phyloP scores from a whole-genome alignment of 30 jellyfish, hydroid and myxozoan genomes.

The Turritopsis rubra region DNA sequence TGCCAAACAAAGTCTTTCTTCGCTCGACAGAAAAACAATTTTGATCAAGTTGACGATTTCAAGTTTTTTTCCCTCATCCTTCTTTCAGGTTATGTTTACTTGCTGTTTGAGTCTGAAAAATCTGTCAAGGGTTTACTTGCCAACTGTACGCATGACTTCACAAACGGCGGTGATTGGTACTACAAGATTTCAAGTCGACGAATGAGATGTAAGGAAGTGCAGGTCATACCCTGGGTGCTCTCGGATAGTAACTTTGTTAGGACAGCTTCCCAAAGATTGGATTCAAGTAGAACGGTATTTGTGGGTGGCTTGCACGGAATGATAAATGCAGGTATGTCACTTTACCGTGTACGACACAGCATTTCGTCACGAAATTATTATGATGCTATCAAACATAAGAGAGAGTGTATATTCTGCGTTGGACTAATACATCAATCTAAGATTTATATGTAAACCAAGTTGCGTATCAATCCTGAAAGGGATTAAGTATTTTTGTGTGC shows the following conservation, averaged over 20 bases:
- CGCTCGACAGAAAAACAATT: background rate
- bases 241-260: slow-evolving; percentile 74
- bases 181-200: slow-evolving; percentile 74
- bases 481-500: background rate
- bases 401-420: too few species aligned
- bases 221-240: slow-evolving; percentile 92
- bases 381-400: too few species aligned
- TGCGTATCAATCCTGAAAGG: background rate
- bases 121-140: slow-evolving; percentile 69
- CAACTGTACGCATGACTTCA: slow-evolving; percentile 80
- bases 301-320: slow-evolving; percentile 98
- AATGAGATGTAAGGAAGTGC: slow-evolving; percentile 86
- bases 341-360: too few species aligned
- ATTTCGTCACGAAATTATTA: too few species aligned
- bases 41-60: background rate
- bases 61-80: background rate
- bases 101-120: slow-evolving; percentile 76
- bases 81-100: slow-evolving; percentile 66
- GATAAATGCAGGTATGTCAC: slow-evolving; percentile 88
- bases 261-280: slow-evolving; percentile 61
- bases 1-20: background rate
- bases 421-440: too few species aligned
- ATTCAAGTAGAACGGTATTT: slow-evolving; percentile 76
- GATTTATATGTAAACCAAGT: too few species aligned
- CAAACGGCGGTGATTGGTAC: slow-evolving; percentile 88